Conservation (phyloP, 1,140 invertebrate genomes). For the Cyclargus thomasi region DNA sequence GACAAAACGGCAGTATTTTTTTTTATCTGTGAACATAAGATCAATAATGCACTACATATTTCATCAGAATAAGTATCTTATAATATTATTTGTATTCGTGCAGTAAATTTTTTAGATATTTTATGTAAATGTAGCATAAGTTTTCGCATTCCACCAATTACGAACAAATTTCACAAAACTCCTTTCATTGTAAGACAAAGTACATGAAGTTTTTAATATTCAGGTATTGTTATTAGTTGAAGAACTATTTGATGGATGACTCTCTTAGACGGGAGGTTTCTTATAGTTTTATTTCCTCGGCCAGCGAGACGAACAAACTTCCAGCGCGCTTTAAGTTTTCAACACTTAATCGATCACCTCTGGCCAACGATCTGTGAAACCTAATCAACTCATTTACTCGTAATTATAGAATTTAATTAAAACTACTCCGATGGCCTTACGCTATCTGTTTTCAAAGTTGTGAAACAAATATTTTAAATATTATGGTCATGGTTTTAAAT, state of each 20-base stretch:
- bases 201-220: slow-evolving; percentile 8
- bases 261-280: slow-evolving; percentile 39
- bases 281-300: slow-evolving; percentile 46
- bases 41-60: too few species aligned
- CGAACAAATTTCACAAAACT: neutral
- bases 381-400: slow-evolving; percentile 30
- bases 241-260: slow-evolving; percentile 60
- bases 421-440: neutral
- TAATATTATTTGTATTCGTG: too few species aligned
- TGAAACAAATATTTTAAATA: too few species aligned
- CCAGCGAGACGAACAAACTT: slow-evolving; percentile 50
- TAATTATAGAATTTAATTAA: slow-evolving; percentile 16
- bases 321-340: slow-evolving; percentile 46
- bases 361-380: slow-evolving; percentile 46
- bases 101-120: too few species aligned
- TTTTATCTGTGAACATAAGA: too few species aligned
- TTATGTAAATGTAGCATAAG: too few species aligned
- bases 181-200: neutral
- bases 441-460: neutral
- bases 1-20: too few species aligned
- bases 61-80: too few species aligned
- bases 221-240: slow-evolving; percentile 38
- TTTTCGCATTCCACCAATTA: neutral
- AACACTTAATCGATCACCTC: slow-evolving; percentile 58
- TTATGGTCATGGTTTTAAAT: too few species aligned